A percentile compares a stretch with the other conserved stretches of the same genome.
phyloP scores from a whole-genome alignment of 2,113 vertebrate species.

The Gadus chalcogrammus region DNA sequence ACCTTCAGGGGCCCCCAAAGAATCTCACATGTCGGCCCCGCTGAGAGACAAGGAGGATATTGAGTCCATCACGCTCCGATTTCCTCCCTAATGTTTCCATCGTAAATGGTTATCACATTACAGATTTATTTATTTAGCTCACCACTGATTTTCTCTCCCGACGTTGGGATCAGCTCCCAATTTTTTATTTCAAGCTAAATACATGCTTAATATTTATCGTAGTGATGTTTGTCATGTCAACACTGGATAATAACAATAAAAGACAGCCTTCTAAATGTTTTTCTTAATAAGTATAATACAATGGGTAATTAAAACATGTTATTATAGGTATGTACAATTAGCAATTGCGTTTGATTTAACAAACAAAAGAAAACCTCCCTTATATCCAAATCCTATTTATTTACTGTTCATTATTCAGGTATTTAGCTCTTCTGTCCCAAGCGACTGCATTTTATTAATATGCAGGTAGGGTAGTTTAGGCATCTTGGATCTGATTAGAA shows the following conservation, averaged over 20 bases:
- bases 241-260: not conserved
- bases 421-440: too few relatives aligned
- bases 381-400: too few relatives aligned
- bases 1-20: slow-evolving; percentile 42
- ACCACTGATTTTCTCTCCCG: slow-evolving; percentile 20
- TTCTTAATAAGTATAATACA: too few relatives aligned
- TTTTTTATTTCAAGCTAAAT: slow-evolving; percentile 39
- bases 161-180: slow-evolving; percentile 54
- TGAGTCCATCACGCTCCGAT: slow-evolving; percentile 57
- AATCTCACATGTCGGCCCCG: slow-evolving; percentile 58
- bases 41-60: slow-evolving; percentile 49
- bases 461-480: not conserved
- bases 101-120: slow-evolving; percentile 58
- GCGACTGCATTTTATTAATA: too few relatives aligned
- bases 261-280: not conserved
- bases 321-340: too few relatives aligned
- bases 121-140: slow-evolving; percentile 24
- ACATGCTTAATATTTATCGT: not conserved
- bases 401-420: too few relatives aligned
- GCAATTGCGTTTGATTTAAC: too few relatives aligned
- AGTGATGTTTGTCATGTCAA: slow-evolving; percentile 4
- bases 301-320: too few relatives aligned
- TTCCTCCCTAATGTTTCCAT: slow-evolving; percentile 58
- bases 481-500: too few relatives aligned
- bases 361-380: too few relatives aligned